Evolutionary conservation across 2,888 invertebrate genomes (phyloP).

Genomic region (Keiferia lycopersicella): DNA sequence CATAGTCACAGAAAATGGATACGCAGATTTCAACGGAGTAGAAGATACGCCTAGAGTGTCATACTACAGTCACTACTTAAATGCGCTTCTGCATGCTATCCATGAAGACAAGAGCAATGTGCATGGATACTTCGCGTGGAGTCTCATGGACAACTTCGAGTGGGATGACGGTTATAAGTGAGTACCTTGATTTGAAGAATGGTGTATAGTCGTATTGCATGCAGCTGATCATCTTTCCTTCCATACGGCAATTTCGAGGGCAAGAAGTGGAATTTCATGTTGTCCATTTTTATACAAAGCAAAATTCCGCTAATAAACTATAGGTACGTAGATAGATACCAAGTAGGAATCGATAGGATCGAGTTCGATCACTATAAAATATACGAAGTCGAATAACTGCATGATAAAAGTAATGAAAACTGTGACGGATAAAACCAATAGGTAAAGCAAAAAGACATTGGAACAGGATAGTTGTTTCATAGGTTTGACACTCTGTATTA

Average conservation of each 20-base stretch:
- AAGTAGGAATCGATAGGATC: too few relatives aligned
- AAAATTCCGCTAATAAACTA: neutral
- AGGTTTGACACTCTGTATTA: too few relatives aligned
- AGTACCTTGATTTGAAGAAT: constrained; percentile 64
- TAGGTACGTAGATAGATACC: too few relatives aligned
- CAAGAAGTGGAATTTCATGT: too few relatives aligned
- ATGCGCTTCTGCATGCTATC: constrained; percentile 73
- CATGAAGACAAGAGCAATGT: constrained; percentile 83
- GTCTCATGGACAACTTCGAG: constrained; percentile 92
- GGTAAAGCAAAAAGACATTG: too few relatives aligned
- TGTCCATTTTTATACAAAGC: too few relatives aligned
- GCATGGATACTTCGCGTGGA: constrained; percentile 89
- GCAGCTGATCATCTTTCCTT: neutral
- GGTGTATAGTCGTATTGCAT: neutral
- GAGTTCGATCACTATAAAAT: too few relatives aligned
- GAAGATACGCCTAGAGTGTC: constrained; percentile 80
- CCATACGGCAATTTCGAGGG: too few relatives aligned
- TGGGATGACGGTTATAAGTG: constrained; percentile 90
- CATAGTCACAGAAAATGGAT: constrained; percentile 81
- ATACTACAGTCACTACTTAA: constrained; percentile 79
- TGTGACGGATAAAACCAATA: too few relatives aligned
- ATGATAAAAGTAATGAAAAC: too few relatives aligned
- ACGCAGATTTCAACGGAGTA: constrained; percentile 74
- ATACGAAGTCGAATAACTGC: too few relatives aligned
- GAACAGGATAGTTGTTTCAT: too few relatives aligned